phyloP scores from a whole-genome alignment of 2,888 invertebrate species.

The Parnassius smintheus region DNA sequence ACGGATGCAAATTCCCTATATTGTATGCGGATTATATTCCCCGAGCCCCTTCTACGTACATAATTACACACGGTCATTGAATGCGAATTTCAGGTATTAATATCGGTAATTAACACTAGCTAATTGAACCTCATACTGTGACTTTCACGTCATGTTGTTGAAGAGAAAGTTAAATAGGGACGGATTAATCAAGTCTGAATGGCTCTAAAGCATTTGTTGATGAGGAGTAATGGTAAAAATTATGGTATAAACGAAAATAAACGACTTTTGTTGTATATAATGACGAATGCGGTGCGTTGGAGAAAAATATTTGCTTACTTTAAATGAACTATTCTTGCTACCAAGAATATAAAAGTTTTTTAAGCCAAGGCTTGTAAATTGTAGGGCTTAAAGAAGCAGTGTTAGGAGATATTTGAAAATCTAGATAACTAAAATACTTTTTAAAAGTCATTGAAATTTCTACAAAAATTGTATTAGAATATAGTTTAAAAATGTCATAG shows the following conservation, averaged over 20 bases:
- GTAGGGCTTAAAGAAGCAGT: too few relatives aligned
- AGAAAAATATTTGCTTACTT: too few relatives aligned
- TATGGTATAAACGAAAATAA: neutral
- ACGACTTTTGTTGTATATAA: too few relatives aligned
- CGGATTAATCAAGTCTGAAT: conserved; percentile 18
- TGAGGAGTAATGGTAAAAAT: conserved; percentile 8
- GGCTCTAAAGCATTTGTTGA: conserved; percentile 3
- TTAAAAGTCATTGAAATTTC: too few relatives aligned
- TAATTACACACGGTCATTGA: conserved; percentile 48
- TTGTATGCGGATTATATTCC: conserved; percentile 47
- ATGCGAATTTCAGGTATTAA: conserved; percentile 47
- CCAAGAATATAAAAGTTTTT: too few relatives aligned
- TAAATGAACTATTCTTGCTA: too few relatives aligned
- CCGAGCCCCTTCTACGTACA: conserved; percentile 32
- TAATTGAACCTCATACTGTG: conserved; percentile 40
- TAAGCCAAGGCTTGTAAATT: too few relatives aligned
- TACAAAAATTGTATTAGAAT: too few relatives aligned
- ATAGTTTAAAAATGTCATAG: too few relatives aligned
- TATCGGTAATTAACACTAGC: conserved; percentile 54
- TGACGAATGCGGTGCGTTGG: too few relatives aligned
- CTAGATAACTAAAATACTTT: too few relatives aligned
- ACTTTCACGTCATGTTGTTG: conserved; percentile 8
- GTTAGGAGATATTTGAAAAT: too few relatives aligned
- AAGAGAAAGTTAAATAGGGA: conserved; percentile 16
- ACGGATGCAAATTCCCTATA: conserved; percentile 44